Evolutionary conservation across 2,888 invertebrate species (phyloP).

Genomic region (Ditula angustiorana): DNA sequence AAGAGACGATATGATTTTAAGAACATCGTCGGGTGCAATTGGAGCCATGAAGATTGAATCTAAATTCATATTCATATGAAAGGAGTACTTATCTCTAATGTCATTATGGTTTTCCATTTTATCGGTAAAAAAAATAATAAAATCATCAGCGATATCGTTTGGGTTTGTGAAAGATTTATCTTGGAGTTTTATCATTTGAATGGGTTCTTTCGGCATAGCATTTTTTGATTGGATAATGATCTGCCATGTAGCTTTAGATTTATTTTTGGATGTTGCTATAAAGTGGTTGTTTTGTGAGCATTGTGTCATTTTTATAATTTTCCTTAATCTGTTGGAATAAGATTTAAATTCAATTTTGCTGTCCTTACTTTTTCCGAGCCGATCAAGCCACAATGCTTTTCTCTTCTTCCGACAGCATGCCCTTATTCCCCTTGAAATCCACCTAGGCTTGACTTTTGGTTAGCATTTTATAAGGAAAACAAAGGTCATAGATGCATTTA

Average conservation of each 20-base stretch:
- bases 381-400: constrained; percentile 7
- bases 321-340: constrained; percentile 12
- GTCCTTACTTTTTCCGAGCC: not conserved
- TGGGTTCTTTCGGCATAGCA: not conserved
- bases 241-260: constrained; percentile 19
- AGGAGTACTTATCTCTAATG: too few relatives aligned
- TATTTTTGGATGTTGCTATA: constrained; percentile 7
- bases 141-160: too few relatives aligned
- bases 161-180: too few relatives aligned
- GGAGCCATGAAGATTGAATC: too few relatives aligned
- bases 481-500: too few relatives aligned
- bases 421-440: not conserved
- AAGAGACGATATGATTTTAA: not conserved
- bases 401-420: constrained; percentile 19
- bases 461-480: too few relatives aligned
- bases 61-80: too few relatives aligned
- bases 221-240: not conserved
- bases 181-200: too few relatives aligned
- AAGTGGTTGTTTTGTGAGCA: constrained; percentile 12
- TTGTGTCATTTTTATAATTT: constrained; percentile 23
- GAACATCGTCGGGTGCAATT: not conserved
- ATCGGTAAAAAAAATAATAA: constrained; percentile 17
- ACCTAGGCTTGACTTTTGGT: too few relatives aligned
- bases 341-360: constrained; percentile 6
- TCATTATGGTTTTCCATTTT: not conserved